Evolutionary conservation across 1,140 invertebrate genomes (phyloP).

Genomic region (Brachionus koreanus): DNA sequence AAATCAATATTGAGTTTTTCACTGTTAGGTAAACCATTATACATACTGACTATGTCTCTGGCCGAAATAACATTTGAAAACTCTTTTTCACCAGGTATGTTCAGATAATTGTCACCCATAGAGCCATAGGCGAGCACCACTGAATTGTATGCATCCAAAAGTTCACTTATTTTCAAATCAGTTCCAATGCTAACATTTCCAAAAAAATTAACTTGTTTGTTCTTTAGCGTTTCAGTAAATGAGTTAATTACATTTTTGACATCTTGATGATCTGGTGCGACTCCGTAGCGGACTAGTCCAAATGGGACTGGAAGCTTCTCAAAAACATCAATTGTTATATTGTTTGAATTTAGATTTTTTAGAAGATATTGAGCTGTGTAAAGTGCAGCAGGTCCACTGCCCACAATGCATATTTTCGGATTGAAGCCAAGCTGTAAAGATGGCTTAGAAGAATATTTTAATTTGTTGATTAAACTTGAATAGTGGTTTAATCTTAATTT

Average conservation of each 20-base stretch:
- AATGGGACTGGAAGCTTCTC: constrained; percentile 95
- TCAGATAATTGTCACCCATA: constrained; percentile 65
- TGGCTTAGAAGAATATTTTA: not conserved
- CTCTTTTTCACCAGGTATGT: constrained; percentile 74
- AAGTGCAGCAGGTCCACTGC: constrained; percentile 91
- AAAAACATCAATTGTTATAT: constrained; percentile 73
- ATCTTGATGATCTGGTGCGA: constrained; percentile 96
- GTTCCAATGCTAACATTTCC: constrained; percentile 85
- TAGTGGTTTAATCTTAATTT: not conserved
- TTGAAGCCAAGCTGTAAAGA: not conserved
- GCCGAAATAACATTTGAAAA: constrained; percentile 75
- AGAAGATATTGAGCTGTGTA: constrained; percentile 88
- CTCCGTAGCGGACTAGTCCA: constrained; percentile 91
- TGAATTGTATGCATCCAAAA: constrained; percentile 76
- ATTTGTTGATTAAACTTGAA: not conserved
- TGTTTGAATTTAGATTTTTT: constrained; percentile 63
- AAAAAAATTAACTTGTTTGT: constrained; percentile 74
- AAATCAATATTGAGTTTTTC: constrained; percentile 44
- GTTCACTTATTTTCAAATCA: constrained; percentile 71
- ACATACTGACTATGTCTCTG: constrained; percentile 89
- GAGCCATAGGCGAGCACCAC: constrained; percentile 69
- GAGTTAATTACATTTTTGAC: constrained; percentile 95
- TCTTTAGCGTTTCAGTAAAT: constrained; percentile 81
- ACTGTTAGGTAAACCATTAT: constrained; percentile 85
- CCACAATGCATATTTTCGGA: constrained; percentile 73